A percentile compares a stretch with the other conserved stretches of the same genome.
These are phyloP conservation scores for Alethe diademata DNA, from an alignment of 2,113 vertebrate genomes.

Conservation along the genomic window DNA sequence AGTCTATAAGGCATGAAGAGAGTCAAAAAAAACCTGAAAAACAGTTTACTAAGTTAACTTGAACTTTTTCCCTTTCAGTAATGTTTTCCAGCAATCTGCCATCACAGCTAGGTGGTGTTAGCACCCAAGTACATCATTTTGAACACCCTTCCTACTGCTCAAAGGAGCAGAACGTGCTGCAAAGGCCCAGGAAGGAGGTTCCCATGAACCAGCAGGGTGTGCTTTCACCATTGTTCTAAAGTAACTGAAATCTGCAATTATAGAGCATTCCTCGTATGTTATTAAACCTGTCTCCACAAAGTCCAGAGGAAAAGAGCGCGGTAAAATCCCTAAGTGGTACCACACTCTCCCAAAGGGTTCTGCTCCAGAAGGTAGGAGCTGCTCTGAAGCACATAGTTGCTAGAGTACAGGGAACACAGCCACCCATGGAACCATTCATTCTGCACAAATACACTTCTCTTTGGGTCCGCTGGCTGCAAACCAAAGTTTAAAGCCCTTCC, in stretches of 20 bases:
- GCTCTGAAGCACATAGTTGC: neutral
- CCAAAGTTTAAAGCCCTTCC: neutral
- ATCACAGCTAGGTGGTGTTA: neutral
- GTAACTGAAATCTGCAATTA: neutral
- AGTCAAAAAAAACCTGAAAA: neutral
- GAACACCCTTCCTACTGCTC: neutral
- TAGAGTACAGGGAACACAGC: neutral
- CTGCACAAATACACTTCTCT: neutral
- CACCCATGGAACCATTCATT: neutral
- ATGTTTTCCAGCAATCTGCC: neutral
- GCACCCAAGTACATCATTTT: neutral
- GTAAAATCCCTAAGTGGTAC: neutral
- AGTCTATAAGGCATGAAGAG: neutral
- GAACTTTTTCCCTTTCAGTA: neutral
- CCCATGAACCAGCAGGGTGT: neutral
- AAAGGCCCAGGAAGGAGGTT: neutral
- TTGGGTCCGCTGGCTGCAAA: neutral
- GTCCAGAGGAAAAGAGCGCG: fast-evolving
- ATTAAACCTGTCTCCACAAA: neutral
- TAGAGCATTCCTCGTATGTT: neutral
- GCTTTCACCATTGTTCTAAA: neutral
- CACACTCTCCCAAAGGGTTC: fast-evolving
- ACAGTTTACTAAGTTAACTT: neutral
- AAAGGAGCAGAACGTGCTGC: neutral
- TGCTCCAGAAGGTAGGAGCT: fast-evolving